phyloP scores from a whole-genome alignment of 2,888 invertebrate genomes.

The Drosophila limbata region DNA sequence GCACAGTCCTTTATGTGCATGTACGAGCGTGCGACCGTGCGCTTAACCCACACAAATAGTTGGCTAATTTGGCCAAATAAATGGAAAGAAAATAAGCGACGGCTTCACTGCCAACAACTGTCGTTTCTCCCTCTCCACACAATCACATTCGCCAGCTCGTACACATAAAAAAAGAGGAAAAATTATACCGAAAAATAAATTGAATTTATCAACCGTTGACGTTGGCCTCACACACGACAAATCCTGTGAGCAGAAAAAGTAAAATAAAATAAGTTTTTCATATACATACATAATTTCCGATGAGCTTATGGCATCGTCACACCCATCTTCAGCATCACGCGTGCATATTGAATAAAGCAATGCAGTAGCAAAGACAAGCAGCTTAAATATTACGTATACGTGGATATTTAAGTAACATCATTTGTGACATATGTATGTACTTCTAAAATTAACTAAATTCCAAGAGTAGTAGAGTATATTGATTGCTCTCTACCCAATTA shows the following conservation, averaged over 20 bases:
- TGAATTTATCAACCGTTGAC: constrained; percentile 74
- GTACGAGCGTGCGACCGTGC: constrained; percentile 67
- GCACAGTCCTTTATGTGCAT: constrained; percentile 60
- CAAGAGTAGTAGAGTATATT: neutral
- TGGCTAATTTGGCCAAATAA: constrained; percentile 67
- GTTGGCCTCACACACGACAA: constrained; percentile 27
- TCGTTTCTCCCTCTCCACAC: constrained; percentile 8
- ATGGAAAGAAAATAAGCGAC: constrained; percentile 70
- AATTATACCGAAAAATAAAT: constrained; percentile 63
- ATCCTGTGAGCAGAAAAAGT: constrained; percentile 8
- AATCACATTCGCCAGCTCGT: constrained; percentile 3
- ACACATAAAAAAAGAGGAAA: constrained; percentile 11
- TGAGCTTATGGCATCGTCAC: constrained; percentile 21
- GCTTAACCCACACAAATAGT: constrained; percentile 59
- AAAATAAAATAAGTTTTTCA: constrained; percentile 42
- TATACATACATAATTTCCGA: constrained; percentile 51
- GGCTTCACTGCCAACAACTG: constrained; percentile 16
- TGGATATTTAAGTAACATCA: constrained; percentile 13
- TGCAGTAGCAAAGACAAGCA: constrained; percentile 30
- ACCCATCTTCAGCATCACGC: constrained; percentile 4
- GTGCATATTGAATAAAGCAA: constrained; percentile 41
- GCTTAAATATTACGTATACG: constrained; percentile 25
- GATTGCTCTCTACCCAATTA: constrained; percentile 20
- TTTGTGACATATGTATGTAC: neutral
- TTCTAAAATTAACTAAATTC: constrained; percentile 7